Percentiles rank a stretch among this genome's conserved stretches.
These are phyloP conservation scores for Donacobius atricapilla DNA, from an alignment of 2,113 vertebrate species.

Conservation along the genomic window DNA sequence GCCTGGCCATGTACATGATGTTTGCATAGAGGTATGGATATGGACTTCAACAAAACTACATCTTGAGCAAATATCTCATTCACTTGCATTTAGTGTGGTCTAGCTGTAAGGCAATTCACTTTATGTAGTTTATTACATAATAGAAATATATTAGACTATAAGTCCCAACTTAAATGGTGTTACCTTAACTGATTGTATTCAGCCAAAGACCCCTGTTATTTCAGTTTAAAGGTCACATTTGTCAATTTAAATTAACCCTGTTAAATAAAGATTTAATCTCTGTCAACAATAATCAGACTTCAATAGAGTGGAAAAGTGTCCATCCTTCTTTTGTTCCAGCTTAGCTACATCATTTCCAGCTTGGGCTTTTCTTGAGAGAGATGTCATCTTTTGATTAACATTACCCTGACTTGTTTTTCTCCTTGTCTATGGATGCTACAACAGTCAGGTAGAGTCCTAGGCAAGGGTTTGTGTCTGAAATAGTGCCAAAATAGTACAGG, in stretches of 20 bases:
- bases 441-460: background rate
- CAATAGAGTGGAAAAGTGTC: background rate
- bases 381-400: background rate
- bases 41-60: background rate
- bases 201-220: background rate
- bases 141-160: background rate
- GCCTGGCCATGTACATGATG: background rate
- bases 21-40: background rate
- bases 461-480: background rate
- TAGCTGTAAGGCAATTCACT: background rate
- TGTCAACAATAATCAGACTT: constrained; percentile 21
- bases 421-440: background rate
- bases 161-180: background rate
- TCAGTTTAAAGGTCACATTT: constrained; percentile 26
- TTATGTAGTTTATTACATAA: background rate
- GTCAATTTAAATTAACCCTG: constrained; percentile 40
- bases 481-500: background rate
- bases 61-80: background rate
- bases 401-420: background rate
- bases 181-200: background rate
- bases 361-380: background rate
- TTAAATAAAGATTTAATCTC: constrained; percentile 22
- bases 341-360: background rate
- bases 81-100: background rate
- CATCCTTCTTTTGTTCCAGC: background rate